A percentile compares a stretch with the other conserved stretches of the same genome.
These are phyloP conservation scores for Agelas oroides DNA, from an alignment of 37 sponge, comb jelly and placozoan genomes.

Conservation along the genomic window DNA sequence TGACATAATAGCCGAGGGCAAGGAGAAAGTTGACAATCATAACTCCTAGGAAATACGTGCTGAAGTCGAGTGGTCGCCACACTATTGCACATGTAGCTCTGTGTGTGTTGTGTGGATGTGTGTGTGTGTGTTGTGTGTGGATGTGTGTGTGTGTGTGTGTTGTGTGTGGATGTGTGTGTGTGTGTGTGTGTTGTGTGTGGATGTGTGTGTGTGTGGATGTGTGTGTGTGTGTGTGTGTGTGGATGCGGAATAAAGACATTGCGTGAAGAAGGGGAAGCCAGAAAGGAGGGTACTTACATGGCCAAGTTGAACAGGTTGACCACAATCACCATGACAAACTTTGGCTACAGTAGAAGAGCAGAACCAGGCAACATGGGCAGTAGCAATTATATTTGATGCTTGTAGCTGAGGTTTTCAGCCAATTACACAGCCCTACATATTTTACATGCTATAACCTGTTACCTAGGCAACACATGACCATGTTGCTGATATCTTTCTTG, in stretches of 20 bases:
- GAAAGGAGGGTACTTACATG: conserved; percentile 19
- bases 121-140: too few species aligned
- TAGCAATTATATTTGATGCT: too few species aligned
- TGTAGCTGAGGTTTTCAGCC: too few species aligned
- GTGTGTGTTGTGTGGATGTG: too few species aligned
- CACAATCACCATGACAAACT: conserved; percentile 17
- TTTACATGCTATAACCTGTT: too few species aligned
- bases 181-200: neutral
- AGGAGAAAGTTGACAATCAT: conserved; percentile 46
- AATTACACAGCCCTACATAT: too few species aligned
- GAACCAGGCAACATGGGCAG: too few species aligned
- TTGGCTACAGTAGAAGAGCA: conserved; percentile 34
- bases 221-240: too few species aligned
- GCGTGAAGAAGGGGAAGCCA: too few species aligned
- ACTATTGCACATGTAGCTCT: conserved; percentile 7
- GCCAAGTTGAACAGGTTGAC: conserved; percentile 21
- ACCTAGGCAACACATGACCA: too few species aligned
- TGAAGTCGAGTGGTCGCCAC: conserved; percentile 53
- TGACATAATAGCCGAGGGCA: conserved; percentile 37
- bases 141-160: neutral
- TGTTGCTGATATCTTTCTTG: too few species aligned
- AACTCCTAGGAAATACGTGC: conserved; percentile 43
- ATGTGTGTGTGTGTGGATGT: neutral
- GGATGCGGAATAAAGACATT: too few species aligned
- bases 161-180: neutral